Evolutionary conservation across 2,888 invertebrate genomes (phyloP).

Genomic region (Drosophila meridionalis): DNA sequence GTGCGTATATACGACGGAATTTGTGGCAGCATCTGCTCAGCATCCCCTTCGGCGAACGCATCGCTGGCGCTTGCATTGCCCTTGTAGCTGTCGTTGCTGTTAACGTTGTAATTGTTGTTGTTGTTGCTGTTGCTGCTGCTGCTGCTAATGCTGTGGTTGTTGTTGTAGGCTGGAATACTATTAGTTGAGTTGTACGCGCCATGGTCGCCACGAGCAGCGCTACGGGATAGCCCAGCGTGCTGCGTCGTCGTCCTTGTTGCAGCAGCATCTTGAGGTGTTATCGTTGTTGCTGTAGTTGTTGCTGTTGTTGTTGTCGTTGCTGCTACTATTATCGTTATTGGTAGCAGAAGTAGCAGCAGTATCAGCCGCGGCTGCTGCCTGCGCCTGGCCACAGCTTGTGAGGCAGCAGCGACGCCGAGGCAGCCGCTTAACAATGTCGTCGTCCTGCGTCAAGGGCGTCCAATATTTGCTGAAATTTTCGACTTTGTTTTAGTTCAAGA

Average conservation of each 20-base stretch:
- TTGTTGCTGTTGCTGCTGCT: slow-evolving; percentile 27
- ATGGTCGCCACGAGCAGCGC: slow-evolving; percentile 70
- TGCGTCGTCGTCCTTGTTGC: slow-evolving; percentile 58
- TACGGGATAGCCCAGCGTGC: slow-evolving; percentile 75
- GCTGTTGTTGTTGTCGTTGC: slow-evolving; percentile 1
- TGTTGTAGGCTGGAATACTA: slow-evolving; percentile 71
- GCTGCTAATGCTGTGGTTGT: slow-evolving; percentile 20
- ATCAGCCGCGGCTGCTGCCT: slow-evolving; percentile 66
- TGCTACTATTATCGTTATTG: slow-evolving; percentile 14
- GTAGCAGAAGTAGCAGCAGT: slow-evolving; percentile 44
- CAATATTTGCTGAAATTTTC: slow-evolving; percentile 9
- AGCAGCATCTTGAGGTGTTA: slow-evolving; percentile 53
- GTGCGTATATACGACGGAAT: slow-evolving; percentile 94
- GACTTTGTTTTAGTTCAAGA: neutral
- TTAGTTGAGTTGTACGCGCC: slow-evolving; percentile 77
- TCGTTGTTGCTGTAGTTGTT: slow-evolving; percentile 1
- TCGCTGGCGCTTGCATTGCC: slow-evolving; percentile 31
- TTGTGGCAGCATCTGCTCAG: slow-evolving; percentile 85
- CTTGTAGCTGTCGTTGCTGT: slow-evolving; percentile 15
- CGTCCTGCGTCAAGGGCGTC: slow-evolving; percentile 69
- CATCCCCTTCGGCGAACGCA: slow-evolving; percentile 36
- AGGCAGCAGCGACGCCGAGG: slow-evolving; percentile 71
- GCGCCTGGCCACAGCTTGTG: slow-evolving; percentile 74
- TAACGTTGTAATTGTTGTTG: slow-evolving; percentile 17
- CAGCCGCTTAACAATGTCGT: slow-evolving; percentile 71